Evolutionary conservation across 2,888 invertebrate genomes (phyloP).

Genomic region (Petrolisthes manimaculis): DNA sequence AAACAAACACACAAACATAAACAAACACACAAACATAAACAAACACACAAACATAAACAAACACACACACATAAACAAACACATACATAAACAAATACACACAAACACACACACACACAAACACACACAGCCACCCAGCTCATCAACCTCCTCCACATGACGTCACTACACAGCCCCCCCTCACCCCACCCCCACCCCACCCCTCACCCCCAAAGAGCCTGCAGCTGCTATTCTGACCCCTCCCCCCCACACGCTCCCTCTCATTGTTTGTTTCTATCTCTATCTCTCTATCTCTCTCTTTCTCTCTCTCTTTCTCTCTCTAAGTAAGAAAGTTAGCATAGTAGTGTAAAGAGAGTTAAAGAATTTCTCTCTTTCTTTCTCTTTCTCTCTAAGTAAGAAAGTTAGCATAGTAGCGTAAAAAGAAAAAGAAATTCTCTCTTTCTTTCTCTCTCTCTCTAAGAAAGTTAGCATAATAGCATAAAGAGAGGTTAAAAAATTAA

Average conservation of each 20-base stretch:
- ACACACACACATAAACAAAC: background rate
- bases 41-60: background rate
- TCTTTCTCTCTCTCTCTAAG: background rate
- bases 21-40: background rate
- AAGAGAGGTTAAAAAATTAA: background rate
- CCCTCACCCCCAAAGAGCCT: background rate
- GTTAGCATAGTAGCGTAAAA: background rate
- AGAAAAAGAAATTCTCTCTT: background rate
- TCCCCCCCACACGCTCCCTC: conserved; percentile 11
- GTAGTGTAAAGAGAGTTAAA: background rate
- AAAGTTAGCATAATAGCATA: no score
- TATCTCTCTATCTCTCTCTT: conserved; percentile 4
- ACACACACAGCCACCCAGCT: background rate
- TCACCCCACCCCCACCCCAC: background rate
- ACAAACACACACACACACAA: background rate
- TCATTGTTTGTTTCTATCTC: conserved; percentile 21
- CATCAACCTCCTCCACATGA: background rate
- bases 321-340: background rate
- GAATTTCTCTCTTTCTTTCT: background rate
- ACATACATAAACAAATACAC: background rate
- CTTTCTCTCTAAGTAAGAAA: background rate
- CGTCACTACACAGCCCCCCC: background rate
- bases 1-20: background rate
- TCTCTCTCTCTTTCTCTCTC: conserved; percentile 1
- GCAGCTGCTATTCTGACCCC: background rate